Evolutionary conservation across 2,113 vertebrate genomes (phyloP).

Genomic region (Chamaetylas fuelleborni): DNA sequence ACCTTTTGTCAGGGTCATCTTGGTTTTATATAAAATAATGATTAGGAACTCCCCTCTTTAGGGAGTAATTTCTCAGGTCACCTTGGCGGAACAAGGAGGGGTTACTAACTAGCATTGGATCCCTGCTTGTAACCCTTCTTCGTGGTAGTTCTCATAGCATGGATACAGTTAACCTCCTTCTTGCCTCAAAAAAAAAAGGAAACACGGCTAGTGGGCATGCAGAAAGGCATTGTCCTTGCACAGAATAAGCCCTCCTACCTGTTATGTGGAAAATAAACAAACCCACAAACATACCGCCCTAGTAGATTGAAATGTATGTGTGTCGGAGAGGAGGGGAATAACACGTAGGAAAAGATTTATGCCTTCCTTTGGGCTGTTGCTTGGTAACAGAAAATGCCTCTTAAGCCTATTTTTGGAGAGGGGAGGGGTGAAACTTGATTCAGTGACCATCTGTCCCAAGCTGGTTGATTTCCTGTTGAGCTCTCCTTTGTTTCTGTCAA

Average conservation of each 20-base stretch:
- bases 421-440: slow-evolving; percentile 84
- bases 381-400: slow-evolving; percentile 73
- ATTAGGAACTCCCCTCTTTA: background rate
- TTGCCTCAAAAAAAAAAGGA: background rate
- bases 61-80: background rate
- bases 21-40: background rate
- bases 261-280: background rate
- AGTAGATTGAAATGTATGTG: slow-evolving; percentile 34
- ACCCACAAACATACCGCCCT: background rate
- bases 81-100: background rate
- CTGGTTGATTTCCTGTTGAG: slow-evolving; percentile 87
- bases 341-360: slow-evolving; percentile 64
- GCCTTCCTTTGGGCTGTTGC: slow-evolving; percentile 67
- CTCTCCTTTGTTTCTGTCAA: slow-evolving; percentile 86
- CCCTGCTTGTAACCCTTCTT: background rate
- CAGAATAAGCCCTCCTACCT: background rate
- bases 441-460: slow-evolving; percentile 91
- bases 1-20: background rate
- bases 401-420: slow-evolving; percentile 78
- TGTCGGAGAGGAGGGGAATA: slow-evolving; percentile 4
- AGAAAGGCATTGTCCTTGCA: background rate
- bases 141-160: background rate
- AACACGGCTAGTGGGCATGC: background rate
- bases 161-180: background rate
- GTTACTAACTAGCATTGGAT: background rate